Conservation (phyloP, 2,797 vertebrate species). For the Crax fasciolata region DNA sequence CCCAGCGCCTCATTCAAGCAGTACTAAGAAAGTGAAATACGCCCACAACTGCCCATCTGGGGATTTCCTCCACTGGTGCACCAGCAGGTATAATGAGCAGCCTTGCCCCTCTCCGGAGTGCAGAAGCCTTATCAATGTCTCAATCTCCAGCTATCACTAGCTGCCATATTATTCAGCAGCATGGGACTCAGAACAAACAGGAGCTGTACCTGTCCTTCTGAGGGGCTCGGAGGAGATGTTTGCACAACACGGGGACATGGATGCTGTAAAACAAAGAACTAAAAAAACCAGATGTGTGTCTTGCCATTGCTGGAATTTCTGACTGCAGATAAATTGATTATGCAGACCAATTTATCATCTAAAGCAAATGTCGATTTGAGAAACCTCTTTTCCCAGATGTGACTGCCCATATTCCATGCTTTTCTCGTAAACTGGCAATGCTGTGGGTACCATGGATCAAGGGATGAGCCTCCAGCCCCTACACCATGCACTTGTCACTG, state of each 20-base stretch:
- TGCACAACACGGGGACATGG: neutral
- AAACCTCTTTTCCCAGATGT: neutral
- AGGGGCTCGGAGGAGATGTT: neutral
- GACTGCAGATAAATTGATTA: neutral
- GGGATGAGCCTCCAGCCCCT: neutral
- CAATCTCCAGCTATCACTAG: neutral
- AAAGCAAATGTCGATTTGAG: neutral
- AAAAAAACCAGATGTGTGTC: neutral
- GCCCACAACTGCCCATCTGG: conserved; percentile 44
- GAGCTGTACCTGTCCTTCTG: neutral
- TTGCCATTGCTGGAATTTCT: neutral
- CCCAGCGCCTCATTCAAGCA: neutral
- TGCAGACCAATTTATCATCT: neutral
- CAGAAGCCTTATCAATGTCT: conserved; percentile 32
- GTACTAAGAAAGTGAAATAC: conserved; percentile 48
- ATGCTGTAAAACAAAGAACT: neutral
- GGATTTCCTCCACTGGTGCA: conserved; percentile 60
- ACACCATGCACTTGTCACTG: neutral
- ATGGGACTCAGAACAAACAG: conserved; percentile 20
- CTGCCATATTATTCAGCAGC: conserved; percentile 13
- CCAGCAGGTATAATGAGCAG: conserved; percentile 13
- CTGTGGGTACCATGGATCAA: neutral
- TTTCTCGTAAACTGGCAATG: neutral
- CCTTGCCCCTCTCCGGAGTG: conserved; percentile 3
- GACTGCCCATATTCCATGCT: neutral